Evolutionary conservation across 1,140 invertebrate species (phyloP).

Genomic region (Trichonephila clavipes): DNA sequence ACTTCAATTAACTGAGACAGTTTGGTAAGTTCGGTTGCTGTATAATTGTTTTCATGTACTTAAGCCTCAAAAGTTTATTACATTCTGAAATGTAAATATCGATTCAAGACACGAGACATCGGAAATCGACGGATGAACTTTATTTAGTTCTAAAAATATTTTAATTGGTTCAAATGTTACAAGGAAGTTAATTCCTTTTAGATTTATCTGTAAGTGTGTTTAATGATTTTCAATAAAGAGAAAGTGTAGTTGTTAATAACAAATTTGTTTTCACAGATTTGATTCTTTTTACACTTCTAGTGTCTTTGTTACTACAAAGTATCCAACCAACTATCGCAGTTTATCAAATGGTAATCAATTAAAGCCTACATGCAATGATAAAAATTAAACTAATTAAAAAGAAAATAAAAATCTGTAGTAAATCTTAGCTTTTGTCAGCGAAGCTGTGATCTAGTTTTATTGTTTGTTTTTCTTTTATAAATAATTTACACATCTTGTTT

Average conservation of each 20-base stretch:
- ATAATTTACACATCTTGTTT: no score
- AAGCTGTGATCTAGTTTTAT: no score
- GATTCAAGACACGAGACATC: not conserved
- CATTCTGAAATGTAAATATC: not conserved
- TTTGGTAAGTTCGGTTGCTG: not conserved
- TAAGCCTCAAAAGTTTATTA: not conserved
- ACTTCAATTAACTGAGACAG: constrained; percentile 16
- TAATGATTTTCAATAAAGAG: not conserved
- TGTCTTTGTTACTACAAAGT: not conserved
- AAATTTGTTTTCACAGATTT: not conserved
- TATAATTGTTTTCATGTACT: constrained; percentile 4
- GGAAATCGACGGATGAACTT: not conserved
- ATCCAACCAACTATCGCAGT: not conserved
- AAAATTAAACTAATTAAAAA: not conserved
- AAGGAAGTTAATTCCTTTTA: not conserved
- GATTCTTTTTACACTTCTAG: not conserved
- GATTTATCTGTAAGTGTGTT: not conserved
- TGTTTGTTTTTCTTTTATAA: no score
- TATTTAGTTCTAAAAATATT: not conserved
- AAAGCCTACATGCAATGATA: not conserved
- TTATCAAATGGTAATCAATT: constrained; percentile 3
- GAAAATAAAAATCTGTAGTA: no score
- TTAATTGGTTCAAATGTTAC: not conserved
- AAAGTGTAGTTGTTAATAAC: not conserved
- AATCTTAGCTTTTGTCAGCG: no score